Conservation (phyloP, 2,888 invertebrate genomes). For the Caenorhabditis sp. region DNA sequence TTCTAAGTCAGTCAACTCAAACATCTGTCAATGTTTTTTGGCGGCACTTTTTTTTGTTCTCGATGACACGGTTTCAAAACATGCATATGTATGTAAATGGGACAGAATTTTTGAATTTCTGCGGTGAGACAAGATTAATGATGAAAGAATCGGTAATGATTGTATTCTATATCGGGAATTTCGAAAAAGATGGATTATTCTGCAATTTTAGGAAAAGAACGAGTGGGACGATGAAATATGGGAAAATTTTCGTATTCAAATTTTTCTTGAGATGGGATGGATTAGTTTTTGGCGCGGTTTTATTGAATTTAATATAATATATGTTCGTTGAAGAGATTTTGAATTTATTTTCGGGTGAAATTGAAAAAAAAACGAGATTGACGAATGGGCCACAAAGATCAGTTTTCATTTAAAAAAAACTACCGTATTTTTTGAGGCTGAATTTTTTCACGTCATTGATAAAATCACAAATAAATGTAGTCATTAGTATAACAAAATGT, state of each 20-base stretch:
- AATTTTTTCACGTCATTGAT: too few species aligned
- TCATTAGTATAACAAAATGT: too few species aligned
- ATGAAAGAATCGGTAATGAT: background rate
- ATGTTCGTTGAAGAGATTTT: too few species aligned
- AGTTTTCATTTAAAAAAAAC: too few species aligned
- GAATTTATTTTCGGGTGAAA: too few species aligned
- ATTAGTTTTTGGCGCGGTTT: background rate
- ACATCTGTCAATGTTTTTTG: slow-evolving; percentile 26
- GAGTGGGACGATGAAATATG: background rate
- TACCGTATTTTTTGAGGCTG: too few species aligned
- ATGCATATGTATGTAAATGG: slow-evolving; percentile 2
- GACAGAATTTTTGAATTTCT: background rate
- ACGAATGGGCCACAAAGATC: too few species aligned
- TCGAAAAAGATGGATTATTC: background rate
- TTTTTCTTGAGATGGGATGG: background rate
- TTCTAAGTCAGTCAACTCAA: slow-evolving; percentile 7
- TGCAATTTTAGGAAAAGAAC: background rate
- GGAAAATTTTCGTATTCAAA: background rate
- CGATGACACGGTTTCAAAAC: slow-evolving; percentile 9
- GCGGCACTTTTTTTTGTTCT: slow-evolving; percentile 7
- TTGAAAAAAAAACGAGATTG: too few species aligned
- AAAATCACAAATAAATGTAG: too few species aligned
- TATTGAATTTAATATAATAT: background rate
- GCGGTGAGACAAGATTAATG: background rate
- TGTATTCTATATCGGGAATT: background rate